Conservation (phyloP, 2,797 vertebrate genomes). For the Falco novaeseelandiae region DNA sequence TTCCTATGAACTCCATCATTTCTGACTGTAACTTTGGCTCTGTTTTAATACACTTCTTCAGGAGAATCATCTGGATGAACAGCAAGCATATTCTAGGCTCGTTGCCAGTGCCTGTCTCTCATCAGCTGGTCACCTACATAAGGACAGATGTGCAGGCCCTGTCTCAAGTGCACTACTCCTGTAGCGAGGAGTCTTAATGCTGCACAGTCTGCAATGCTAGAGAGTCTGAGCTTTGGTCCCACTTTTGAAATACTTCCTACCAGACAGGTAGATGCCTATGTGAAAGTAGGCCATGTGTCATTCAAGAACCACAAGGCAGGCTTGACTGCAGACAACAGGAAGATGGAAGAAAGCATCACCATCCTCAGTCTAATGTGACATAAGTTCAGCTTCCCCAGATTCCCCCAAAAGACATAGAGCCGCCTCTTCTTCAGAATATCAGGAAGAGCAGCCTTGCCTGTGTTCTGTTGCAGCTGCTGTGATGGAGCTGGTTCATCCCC, state of each 20-base stretch:
- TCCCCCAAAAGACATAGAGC: neutral
- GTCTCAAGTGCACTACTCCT: neutral
- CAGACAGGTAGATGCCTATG: neutral
- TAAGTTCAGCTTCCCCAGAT: neutral
- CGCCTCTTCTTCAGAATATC: neutral
- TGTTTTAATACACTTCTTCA: neutral
- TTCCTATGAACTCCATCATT: neutral
- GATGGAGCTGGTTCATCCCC: neutral
- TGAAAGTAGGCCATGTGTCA: neutral
- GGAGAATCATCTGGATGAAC: conserved; percentile 1
- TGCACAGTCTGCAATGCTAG: neutral
- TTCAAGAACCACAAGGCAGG: neutral
- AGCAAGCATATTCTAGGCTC: conserved; percentile 5
- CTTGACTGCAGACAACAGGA: neutral
- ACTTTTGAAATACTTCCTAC: neutral
- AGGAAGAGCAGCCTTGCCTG: neutral
- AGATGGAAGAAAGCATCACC: neutral
- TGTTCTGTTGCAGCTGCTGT: neutral
- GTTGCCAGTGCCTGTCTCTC: neutral
- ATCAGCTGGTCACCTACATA: neutral
- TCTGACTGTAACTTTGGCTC: neutral
- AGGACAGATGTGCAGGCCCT: conserved; percentile 25
- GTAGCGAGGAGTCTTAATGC: neutral
- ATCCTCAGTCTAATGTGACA: neutral
- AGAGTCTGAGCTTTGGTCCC: neutral